phyloP scores from a whole-genome alignment of 2,888 invertebrate species.

The Darwinula stevensoni region DNA sequence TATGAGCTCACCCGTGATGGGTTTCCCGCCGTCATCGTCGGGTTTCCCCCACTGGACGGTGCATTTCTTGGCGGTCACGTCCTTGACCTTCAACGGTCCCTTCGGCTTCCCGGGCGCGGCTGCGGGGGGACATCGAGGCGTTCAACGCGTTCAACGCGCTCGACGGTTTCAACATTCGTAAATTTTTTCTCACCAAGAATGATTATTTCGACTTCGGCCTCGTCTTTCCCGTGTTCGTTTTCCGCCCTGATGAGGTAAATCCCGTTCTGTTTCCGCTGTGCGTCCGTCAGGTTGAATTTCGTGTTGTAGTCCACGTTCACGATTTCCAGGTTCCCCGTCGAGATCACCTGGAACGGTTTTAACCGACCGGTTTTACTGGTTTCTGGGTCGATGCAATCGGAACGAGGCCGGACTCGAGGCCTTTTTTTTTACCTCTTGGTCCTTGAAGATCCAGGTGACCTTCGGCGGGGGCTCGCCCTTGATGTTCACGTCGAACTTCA shows the following conservation, averaged over 20 bases:
- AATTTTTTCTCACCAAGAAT: conserved; percentile 35
- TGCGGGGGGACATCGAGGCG: conserved; percentile 12
- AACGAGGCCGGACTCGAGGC: too few species aligned
- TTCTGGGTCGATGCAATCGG: too few species aligned
- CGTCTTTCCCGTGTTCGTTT: conserved; percentile 69
- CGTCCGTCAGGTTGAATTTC: conserved; percentile 46
- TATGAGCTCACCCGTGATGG: conserved; percentile 39
- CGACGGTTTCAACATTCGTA: background rate
- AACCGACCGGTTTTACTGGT: too few species aligned
- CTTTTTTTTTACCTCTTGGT: conserved; percentile 32
- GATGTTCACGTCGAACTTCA: conserved; percentile 75
- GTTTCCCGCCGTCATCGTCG: conserved; percentile 79
- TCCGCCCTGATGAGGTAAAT: conserved; percentile 64
- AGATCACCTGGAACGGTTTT: conserved; percentile 18
- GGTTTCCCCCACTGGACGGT: conserved; percentile 80
- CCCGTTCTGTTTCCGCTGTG: conserved; percentile 55
- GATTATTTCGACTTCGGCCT: conserved; percentile 75
- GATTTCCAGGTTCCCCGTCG: conserved; percentile 37
- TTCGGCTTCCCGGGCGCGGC: conserved; percentile 57
- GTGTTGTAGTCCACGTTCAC: conserved; percentile 69
- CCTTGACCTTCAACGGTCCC: conserved; percentile 59
- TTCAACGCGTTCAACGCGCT: too few species aligned
- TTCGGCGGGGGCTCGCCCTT: conserved; percentile 85
- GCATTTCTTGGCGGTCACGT: conserved; percentile 64
- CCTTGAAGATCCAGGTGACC: conserved; percentile 61